Percentiles rank a stretch among this genome's conserved stretches.
Evolutionary conservation across 2,888 invertebrate genomes (phyloP).

Genomic region (Margaritifera margaritifera): DNA sequence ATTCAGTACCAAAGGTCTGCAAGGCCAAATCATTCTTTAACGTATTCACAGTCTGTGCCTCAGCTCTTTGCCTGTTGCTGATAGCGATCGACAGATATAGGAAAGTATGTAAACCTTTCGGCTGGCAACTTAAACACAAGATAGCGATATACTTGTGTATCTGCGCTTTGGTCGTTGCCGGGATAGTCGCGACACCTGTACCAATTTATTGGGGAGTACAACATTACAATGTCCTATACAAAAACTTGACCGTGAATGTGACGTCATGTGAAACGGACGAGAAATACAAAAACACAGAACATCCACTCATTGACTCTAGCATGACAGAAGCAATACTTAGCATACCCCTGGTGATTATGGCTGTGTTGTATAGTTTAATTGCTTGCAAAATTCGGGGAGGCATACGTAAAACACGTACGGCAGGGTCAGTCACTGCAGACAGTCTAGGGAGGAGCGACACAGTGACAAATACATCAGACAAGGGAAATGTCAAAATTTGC

Average conservation of each 20-base stretch:
- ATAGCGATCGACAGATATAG: constrained; percentile 45
- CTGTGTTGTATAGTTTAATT: constrained; percentile 9
- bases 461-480: too few relatives aligned
- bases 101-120: constrained; percentile 46
- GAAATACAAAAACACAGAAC: constrained; percentile 2
- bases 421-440: too few relatives aligned
- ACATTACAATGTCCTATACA: not conserved
- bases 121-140: not conserved
- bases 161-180: not conserved
- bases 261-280: constrained; percentile 20
- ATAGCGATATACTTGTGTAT: not conserved
- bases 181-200: constrained; percentile 7
- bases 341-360: constrained; percentile 2
- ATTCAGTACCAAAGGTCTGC: constrained; percentile 1
- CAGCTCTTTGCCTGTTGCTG: constrained; percentile 37
- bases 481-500: too few relatives aligned
- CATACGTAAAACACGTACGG: too few relatives aligned
- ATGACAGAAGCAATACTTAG: not conserved
- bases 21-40: constrained; percentile 5
- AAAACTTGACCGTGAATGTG: constrained; percentile 1
- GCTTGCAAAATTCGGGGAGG: not conserved
- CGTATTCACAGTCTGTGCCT: constrained; percentile 11
- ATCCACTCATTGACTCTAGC: not conserved
- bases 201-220: constrained; percentile 11
- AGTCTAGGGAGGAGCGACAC: too few relatives aligned